Evolutionary conservation across 1,140 invertebrate genomes (phyloP).

Genomic region (Drosophila tropicalis): DNA sequence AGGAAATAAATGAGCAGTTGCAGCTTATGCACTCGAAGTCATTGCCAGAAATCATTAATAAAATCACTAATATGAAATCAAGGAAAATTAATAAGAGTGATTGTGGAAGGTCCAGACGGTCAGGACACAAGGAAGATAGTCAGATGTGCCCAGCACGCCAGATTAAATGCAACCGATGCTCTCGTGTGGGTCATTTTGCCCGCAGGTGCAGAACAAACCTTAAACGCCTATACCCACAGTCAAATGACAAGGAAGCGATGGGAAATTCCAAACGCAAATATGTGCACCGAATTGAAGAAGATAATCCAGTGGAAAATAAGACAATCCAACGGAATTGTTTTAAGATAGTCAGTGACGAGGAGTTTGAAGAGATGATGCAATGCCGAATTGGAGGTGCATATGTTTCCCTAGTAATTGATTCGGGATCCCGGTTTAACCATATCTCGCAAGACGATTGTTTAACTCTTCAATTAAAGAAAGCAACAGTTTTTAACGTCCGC

Average conservation of each 20-base stretch:
- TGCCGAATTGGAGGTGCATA: conserved; percentile 14
- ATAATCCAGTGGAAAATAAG: neutral
- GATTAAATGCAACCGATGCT: conserved; percentile 10
- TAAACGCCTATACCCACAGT: conserved; percentile 2
- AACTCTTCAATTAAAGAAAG: conserved; percentile 9
- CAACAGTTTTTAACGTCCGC: conserved; percentile 15
- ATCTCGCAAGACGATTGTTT: conserved; percentile 12
- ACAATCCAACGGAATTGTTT: conserved; percentile 8
- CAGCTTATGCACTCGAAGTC: conserved; percentile 1
- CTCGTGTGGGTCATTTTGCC: conserved; percentile 11
- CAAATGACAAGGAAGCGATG: neutral
- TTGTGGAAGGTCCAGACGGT: conserved; percentile 3
- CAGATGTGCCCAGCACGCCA: conserved; percentile 15
- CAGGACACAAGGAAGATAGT: neutral
- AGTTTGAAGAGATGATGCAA: conserved; percentile 18
- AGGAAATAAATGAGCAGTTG: conserved; percentile 6
- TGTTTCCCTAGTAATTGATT: conserved; percentile 21
- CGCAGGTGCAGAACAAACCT: conserved; percentile 2
- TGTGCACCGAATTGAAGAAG: neutral
- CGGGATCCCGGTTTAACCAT: conserved; percentile 15
- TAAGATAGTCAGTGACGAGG: conserved; percentile 2
- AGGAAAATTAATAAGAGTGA: neutral
- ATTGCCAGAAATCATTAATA: neutral
- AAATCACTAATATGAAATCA: neutral
- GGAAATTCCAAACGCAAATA: neutral